Evolutionary conservation across 2,113 vertebrate genomes (phyloP).

Genomic region (Zosterops borbonicus): DNA sequence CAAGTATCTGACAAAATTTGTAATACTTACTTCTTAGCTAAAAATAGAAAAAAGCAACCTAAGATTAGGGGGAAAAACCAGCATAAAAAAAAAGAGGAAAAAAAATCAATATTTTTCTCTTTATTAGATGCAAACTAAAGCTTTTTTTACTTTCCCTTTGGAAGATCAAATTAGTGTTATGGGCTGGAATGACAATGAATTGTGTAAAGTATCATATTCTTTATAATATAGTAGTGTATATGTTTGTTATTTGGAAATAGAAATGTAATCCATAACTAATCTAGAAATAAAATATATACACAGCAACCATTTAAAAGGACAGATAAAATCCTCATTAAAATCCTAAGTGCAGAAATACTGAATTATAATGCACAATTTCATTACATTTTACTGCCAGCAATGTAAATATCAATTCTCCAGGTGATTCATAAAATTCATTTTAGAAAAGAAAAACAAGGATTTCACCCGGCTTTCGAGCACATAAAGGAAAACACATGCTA

Average conservation of each 20-base stretch:
- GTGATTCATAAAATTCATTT: constrained; percentile 70
- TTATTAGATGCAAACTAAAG: neutral
- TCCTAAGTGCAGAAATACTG: constrained; percentile 69
- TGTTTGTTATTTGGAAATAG: constrained; percentile 55
- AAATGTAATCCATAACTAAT: constrained; percentile 60
- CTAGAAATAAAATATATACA: constrained; percentile 66
- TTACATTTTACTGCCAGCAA: constrained; percentile 59
- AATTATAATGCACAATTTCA: constrained; percentile 68
- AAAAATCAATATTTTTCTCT: neutral
- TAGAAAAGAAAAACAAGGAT: constrained; percentile 42
- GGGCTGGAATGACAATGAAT: constrained; percentile 11
- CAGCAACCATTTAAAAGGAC: constrained; percentile 53
- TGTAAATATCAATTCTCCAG: constrained; percentile 65
- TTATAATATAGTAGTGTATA: constrained; percentile 7
- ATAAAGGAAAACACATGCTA: constrained; percentile 59
- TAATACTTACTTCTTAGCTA: neutral
- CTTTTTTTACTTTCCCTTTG: neutral
- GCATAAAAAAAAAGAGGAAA: neutral
- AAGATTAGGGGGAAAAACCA: neutral
- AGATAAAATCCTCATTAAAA: constrained; percentile 68
- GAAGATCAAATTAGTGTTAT: constrained; percentile 44
- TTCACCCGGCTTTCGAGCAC: constrained; percentile 43
- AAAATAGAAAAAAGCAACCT: neutral
- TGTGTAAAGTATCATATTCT: constrained; percentile 24
- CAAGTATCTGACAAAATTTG: neutral